A percentile compares a stretch with the other conserved stretches of the same genome.
Conservation (phyloP, 2,113 vertebrate genomes). For the Myotis lucifugus region DNA sequence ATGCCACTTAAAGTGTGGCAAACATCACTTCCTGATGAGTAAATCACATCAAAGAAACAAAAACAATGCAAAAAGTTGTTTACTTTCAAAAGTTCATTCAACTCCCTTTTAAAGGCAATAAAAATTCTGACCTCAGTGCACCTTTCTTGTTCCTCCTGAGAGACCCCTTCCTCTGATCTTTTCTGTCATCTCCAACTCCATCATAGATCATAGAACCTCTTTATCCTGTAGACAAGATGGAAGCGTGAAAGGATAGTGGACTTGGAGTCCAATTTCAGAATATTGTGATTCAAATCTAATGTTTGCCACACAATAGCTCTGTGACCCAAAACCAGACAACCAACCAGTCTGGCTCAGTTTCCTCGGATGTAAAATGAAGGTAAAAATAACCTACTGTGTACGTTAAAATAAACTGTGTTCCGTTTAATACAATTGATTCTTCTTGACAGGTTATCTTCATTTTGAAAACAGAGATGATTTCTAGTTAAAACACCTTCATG, state of each 20-base stretch:
- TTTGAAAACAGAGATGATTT: background rate
- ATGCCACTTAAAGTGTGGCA: background rate
- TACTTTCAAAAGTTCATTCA: conserved; percentile 24
- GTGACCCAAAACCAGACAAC: background rate
- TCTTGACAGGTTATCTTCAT: background rate
- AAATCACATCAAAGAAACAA: background rate
- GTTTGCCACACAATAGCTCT: background rate
- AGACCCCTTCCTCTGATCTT: background rate
- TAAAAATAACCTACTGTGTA: background rate
- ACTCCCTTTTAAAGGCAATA: background rate
- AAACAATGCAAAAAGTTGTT: background rate
- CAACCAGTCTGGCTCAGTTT: background rate
- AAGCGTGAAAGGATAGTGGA: background rate
- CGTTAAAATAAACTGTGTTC: background rate
- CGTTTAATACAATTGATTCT: background rate
- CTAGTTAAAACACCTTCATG: background rate
- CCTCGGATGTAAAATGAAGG: background rate
- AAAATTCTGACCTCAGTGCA: background rate
- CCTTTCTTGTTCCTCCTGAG: background rate
- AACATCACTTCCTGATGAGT: background rate
- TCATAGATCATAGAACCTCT: background rate
- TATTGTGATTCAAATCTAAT: background rate
- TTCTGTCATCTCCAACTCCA: background rate
- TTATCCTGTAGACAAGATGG: background rate
- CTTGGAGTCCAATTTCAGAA: background rate